These are phyloP conservation scores for Drosophila arawakana DNA, from an alignment of 1,140 invertebrate genomes.

Conservation along the genomic window DNA sequence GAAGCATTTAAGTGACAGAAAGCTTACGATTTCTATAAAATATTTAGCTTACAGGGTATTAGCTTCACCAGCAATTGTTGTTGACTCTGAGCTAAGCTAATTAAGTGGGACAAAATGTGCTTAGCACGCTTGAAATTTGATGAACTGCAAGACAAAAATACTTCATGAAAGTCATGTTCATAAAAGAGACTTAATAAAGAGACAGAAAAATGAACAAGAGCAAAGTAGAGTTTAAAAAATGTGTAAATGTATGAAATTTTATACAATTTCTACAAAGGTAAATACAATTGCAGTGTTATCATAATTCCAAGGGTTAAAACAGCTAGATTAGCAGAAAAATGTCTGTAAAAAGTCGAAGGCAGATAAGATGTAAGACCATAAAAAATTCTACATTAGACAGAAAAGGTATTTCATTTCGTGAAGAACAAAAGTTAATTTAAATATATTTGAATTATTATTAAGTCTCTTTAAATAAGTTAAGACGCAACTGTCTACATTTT, in stretches of 20 bases:
- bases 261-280: neutral
- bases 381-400: no score
- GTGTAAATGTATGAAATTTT: neutral
- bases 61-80: neutral
- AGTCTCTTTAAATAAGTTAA: no score
- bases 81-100: neutral
- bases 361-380: neutral
- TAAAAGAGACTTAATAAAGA: conserved; percentile 36
- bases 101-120: conserved; percentile 28
- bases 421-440: no score
- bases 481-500: no score
- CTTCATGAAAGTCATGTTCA: conserved; percentile 44
- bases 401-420: no score
- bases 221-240: conserved; percentile 16
- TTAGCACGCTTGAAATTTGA: conserved; percentile 35
- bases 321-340: no score
- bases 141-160: conserved; percentile 19
- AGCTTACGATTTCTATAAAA: neutral
- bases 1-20: no score
- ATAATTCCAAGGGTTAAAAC: no score
- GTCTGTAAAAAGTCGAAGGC: no score
- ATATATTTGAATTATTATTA: no score
- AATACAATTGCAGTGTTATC: no score
- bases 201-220: conserved; percentile 18
- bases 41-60: conserved; percentile 1